A percentile compares a stretch with the other conserved stretches of the same genome.
phyloP scores from a whole-genome alignment of 2,888 invertebrate species.

The Zonitis immaculata region DNA sequence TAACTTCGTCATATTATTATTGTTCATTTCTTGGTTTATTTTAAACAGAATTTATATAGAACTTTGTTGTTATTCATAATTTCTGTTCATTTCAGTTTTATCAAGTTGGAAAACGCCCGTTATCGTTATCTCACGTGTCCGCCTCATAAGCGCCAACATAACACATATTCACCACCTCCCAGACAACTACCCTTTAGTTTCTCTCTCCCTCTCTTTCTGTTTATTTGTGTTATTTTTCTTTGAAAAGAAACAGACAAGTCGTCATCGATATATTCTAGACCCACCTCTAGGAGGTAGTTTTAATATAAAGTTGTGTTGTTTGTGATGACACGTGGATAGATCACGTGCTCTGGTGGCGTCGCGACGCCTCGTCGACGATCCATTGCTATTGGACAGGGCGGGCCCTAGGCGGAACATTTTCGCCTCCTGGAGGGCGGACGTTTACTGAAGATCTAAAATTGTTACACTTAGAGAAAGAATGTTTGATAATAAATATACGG shows the following conservation, averaged over 20 bases:
- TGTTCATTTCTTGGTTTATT: constrained; percentile 1
- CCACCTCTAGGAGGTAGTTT: constrained; percentile 38
- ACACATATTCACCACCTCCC: constrained; percentile 1
- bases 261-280: constrained; percentile 17
- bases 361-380: constrained; percentile 37
- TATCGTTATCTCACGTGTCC: constrained; percentile 14
- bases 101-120: constrained; percentile 4
- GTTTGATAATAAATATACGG: constrained; percentile 21
- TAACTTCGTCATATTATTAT: neutral
- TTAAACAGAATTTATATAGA: neutral
- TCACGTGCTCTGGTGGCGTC: constrained; percentile 44
- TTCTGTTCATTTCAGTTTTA: neutral
- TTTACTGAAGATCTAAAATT: constrained; percentile 25
- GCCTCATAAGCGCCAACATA: constrained; percentile 11
- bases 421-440: constrained; percentile 41
- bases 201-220: neutral
- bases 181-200: too few relatives aligned
- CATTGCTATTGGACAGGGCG: constrained; percentile 39
- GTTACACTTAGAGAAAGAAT: constrained; percentile 29
- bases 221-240: too few relatives aligned
- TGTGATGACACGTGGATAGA: constrained; percentile 37
- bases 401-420: constrained; percentile 36
- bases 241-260: constrained; percentile 22
- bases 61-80: neutral
- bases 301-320: constrained; percentile 34